Base-by-base conservation (phyloP, 2,888 invertebrate species). In the Xiphydria camelus region DNA sequence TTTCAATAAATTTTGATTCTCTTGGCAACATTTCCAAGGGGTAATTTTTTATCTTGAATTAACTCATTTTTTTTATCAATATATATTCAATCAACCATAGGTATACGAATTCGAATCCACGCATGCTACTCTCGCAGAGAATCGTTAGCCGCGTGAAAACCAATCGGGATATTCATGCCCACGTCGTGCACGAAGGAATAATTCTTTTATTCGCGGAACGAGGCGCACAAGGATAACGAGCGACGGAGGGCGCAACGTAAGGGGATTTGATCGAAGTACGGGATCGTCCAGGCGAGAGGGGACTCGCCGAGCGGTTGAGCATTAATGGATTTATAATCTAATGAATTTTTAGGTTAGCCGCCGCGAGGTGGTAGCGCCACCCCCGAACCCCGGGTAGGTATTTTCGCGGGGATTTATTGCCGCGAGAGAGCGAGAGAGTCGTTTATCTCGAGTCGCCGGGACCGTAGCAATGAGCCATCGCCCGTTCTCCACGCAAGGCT, bases 311-410 rank as follows among this genome's bases (percentile, higher is more conserved):
- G 62, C 59, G 65, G 63, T 64, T 67, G 59, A 68, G 64, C 66
- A 64, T 67, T 70, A 70, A 70, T 70, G 69, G 68, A 64, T 70
- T 70, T 70, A 66, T 70, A 69, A 67, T 68, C 68, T 70, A 69
- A 70, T 69, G 67, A 70, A 70, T 70, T 70, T 68, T 70, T 68
- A 63, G 66, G 63, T 61, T 65, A 59, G 56, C 51, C 55, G 62
- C 46, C 55, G 56, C 53, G 55, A 59, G 59, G 50, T 49, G 49
- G 46, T 47, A 36, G 52, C 48, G n/a, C 18, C 17, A 10, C 34
- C 12, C 12, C 9, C 14, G 29, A 12, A 29, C 10, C 55, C 53
- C 54, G 60, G 59, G 56, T 59, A 64, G 64, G 61, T 66, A 67
- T 66, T 64, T 61, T 53, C 47, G 45, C 47, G 49, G 39, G 51